Evolutionary conservation across 2,113 vertebrate genomes (phyloP).

Genomic region (Coturnix japonica): DNA sequence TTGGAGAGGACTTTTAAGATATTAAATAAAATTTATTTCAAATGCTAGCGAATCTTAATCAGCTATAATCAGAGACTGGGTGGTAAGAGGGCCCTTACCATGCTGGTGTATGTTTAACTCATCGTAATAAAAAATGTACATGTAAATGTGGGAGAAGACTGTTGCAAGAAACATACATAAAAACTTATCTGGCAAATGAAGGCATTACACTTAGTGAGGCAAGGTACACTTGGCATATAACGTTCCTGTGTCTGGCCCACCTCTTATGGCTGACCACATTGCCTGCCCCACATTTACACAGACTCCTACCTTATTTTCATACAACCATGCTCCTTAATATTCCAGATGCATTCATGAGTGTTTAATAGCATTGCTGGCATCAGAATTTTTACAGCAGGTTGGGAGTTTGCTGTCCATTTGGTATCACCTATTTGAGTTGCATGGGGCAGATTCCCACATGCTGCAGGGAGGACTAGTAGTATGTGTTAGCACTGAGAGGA

Average conservation of each 20-base stretch:
- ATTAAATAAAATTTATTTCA: background rate
- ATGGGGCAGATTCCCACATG: background rate
- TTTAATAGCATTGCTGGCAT: background rate
- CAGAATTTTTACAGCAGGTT: background rate
- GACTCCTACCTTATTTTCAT: background rate
- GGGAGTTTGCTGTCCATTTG: background rate
- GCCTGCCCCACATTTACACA: fast-evolving
- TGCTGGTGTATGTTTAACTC: background rate
- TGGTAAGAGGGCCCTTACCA: background rate
- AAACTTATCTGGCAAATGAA: background rate
- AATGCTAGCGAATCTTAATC: background rate
- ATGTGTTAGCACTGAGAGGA: background rate
- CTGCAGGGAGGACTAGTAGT: background rate
- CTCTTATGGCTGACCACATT: background rate
- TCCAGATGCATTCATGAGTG: background rate
- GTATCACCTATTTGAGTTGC: background rate
- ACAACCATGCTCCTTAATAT: background rate
- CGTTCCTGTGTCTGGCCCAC: background rate
- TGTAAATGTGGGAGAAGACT: background rate
- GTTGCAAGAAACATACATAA: background rate
- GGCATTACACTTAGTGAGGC: background rate
- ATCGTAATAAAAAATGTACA: background rate
- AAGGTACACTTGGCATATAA: background rate
- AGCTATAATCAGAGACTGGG: background rate
- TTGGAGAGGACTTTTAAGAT: background rate